Evolutionary conservation across 2,888 invertebrate species (phyloP).

Genomic region (Gryllus longicercus): DNA sequence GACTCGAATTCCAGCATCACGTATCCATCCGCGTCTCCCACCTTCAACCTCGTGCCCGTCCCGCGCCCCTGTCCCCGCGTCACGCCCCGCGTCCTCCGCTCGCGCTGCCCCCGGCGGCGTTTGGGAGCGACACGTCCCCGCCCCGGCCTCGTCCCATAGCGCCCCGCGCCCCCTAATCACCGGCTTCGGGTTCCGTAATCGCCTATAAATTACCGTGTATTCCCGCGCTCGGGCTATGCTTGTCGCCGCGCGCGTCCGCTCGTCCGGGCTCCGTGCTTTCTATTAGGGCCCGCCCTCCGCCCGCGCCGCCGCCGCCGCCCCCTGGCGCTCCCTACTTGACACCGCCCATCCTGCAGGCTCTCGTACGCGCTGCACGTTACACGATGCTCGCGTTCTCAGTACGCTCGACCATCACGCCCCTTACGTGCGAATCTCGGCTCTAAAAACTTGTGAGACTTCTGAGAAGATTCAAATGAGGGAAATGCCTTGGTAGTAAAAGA

Average conservation of each 20-base stretch:
- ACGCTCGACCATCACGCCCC: no score
- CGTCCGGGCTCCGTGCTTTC: not conserved
- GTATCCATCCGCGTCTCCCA: no score
- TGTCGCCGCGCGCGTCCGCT: not conserved
- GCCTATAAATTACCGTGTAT: slow-evolving; percentile 3
- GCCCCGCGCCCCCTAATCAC: not conserved
- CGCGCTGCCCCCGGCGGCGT: no score
- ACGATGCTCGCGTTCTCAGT: no score
- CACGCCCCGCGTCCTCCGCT: no score
- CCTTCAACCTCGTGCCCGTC: not conserved
- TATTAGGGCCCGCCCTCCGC: not conserved
- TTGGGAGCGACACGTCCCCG: not conserved
- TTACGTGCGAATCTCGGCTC: no score
- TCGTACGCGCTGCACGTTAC: no score
- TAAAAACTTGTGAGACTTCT: no score
- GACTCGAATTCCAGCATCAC: no score
- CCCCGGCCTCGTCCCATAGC: not conserved
- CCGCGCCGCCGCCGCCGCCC: not conserved
- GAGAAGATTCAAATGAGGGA: no score
- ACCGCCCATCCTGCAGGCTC: no score
- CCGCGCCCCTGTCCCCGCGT: not conserved
- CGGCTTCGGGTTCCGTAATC: slow-evolving; percentile 5
- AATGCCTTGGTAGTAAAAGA: no score
- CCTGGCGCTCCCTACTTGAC: not conserved
- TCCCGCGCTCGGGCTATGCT: not conserved